These are phyloP conservation scores for Drosophila mettleri DNA, from an alignment of 2,888 invertebrate species.

Conservation along the genomic window DNA sequence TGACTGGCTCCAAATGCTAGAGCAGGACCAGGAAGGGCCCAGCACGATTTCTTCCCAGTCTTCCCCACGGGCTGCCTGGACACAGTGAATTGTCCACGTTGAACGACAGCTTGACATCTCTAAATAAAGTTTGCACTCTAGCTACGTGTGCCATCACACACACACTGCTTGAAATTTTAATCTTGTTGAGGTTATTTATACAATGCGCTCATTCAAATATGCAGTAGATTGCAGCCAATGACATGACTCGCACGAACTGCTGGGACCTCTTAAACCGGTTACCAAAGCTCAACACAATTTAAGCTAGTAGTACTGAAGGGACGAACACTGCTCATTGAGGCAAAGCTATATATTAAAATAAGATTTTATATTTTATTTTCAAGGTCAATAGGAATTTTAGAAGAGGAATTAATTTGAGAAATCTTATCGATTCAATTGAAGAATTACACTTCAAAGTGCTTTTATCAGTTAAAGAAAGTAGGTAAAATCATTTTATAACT, in stretches of 20 bases:
- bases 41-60: constrained; percentile 3
- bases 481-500: too few species aligned
- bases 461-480: too few species aligned
- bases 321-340: neutral
- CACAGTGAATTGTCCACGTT: constrained; percentile 52
- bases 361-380: too few species aligned
- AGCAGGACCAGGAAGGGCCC: neutral
- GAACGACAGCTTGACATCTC: constrained; percentile 78
- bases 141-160: constrained; percentile 57
- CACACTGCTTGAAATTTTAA: constrained; percentile 67
- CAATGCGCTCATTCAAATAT: constrained; percentile 70
- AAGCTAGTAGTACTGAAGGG: neutral
- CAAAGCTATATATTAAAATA: neutral
- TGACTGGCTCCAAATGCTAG: constrained; percentile 8
- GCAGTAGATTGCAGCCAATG: constrained; percentile 55
- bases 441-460: too few species aligned
- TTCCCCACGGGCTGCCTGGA: constrained; percentile 11
- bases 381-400: too few species aligned
- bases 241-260: constrained; percentile 37
- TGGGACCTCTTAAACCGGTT: constrained; percentile 32
- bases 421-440: too few species aligned
- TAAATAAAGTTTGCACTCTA: constrained; percentile 75
- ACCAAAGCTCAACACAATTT: constrained; percentile 8
- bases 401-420: too few species aligned
- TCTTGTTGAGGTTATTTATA: constrained; percentile 78